Evolutionary conservation across 2,888 invertebrate species (phyloP).

Genomic region (Prenolepis imparis): DNA sequence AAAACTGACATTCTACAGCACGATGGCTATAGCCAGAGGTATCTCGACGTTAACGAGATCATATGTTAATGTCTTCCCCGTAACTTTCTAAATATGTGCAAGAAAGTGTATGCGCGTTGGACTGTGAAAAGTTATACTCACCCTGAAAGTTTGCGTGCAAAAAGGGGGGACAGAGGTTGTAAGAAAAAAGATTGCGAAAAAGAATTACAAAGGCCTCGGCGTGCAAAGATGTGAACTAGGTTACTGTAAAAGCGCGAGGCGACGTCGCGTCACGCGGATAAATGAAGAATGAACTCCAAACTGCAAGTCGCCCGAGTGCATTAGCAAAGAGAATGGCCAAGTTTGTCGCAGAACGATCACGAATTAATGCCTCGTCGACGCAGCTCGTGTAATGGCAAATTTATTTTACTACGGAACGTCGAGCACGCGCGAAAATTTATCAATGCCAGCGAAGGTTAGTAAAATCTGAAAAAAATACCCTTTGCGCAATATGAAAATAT

Average conservation of each 20-base stretch:
- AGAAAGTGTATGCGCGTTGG: constrained; percentile 24
- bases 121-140: constrained; percentile 31
- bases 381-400: constrained; percentile 34
- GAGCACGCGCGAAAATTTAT: constrained; percentile 33
- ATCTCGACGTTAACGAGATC: constrained; percentile 26
- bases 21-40: background rate
- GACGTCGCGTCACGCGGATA: constrained; percentile 44
- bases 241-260: constrained; percentile 44
- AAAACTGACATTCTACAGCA: background rate
- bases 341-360: constrained; percentile 40
- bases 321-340: constrained; percentile 41
- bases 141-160: constrained; percentile 1
- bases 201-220: constrained; percentile 27
- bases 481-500: background rate
- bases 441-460: background rate
- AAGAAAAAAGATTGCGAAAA: constrained; percentile 10
- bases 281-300: constrained; percentile 54
- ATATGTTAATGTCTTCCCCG: constrained; percentile 4
- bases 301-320: constrained; percentile 38
- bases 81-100: constrained; percentile 33
- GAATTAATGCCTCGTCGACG: constrained; percentile 39
- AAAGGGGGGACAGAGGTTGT: background rate
- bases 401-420: constrained; percentile 33
- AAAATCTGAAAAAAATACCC: constrained; percentile 22
- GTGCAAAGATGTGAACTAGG: constrained; percentile 36